phyloP scores from a whole-genome alignment of 53 echinoderm and acorn worm species.

The Echinarachnius parma region DNA sequence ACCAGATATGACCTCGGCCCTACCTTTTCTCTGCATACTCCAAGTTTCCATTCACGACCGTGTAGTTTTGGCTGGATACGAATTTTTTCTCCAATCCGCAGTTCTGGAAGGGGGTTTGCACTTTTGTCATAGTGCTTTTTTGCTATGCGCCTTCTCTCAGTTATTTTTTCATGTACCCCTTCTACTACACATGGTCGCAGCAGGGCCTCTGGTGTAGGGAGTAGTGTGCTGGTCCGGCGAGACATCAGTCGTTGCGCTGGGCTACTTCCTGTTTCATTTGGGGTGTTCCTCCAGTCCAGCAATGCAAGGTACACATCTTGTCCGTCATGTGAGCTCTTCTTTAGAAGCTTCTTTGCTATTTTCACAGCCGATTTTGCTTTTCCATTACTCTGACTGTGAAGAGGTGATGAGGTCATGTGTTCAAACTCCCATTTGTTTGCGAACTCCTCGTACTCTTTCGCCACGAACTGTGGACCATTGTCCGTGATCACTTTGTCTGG shows the following conservation, averaged over 20 bases:
- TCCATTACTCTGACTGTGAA: slow-evolving; percentile 53
- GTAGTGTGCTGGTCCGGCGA: slow-evolving; percentile 35
- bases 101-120: too few relatives aligned
- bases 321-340: slow-evolving; percentile 33
- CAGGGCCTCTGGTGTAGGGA: slow-evolving; percentile 49
- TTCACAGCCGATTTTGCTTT: slow-evolving; percentile 50
- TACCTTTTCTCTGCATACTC: too few relatives aligned
- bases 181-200: slow-evolving; percentile 46
- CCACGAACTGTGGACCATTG: slow-evolving; percentile 50
- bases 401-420: slow-evolving; percentile 46
- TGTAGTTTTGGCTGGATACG: too few relatives aligned
- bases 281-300: slow-evolving; percentile 59
- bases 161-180: slow-evolving; percentile 42
- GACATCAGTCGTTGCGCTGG: slow-evolving; percentile 58
- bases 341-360: slow-evolving; percentile 47
- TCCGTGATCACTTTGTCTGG: slow-evolving; percentile 45
- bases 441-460: slow-evolving; percentile 30
- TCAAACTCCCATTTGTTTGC: slow-evolving; percentile 44
- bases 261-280: slow-evolving; percentile 34
- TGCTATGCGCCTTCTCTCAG: slow-evolving; percentile 28
- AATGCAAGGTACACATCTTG: slow-evolving; percentile 47
- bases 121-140: slow-evolving; percentile 51
- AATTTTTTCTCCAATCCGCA: too few relatives aligned
- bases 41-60: too few relatives aligned
- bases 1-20: too few relatives aligned